phyloP scores from a whole-genome alignment of 1,140 invertebrate genomes.

The Ostrea denselamellosa region DNA sequence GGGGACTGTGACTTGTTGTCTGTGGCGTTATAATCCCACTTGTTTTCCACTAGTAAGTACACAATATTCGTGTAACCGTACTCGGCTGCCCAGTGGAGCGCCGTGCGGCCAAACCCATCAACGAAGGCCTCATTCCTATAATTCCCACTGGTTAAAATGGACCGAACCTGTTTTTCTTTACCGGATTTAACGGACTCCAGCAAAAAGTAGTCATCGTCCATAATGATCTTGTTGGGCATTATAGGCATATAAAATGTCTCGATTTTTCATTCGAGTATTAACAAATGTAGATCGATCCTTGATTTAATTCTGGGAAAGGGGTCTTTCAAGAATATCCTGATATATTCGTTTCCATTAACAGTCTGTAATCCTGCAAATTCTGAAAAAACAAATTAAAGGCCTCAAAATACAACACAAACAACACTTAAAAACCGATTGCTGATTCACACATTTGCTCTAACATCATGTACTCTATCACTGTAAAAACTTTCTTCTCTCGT shows the following conservation, averaged over 20 bases:
- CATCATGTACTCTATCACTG: not conserved
- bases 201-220: constrained; percentile 61
- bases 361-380: not conserved
- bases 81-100: constrained; percentile 73
- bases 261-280: not conserved
- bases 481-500: not conserved
- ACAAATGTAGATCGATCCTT: not conserved
- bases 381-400: not conserved
- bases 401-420: not conserved
- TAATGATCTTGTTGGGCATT: constrained; percentile 57
- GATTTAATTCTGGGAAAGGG: not conserved
- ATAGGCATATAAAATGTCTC: not conserved
- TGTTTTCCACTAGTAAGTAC: constrained; percentile 60
- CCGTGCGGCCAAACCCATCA: constrained; percentile 65
- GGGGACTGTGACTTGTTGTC: constrained; percentile 71
- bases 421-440: not conserved
- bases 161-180: constrained; percentile 63
- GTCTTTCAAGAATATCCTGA: not conserved
- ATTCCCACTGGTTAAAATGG: constrained; percentile 57
- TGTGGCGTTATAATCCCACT: constrained; percentile 64
- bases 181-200: constrained; percentile 69
- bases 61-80: constrained; percentile 68
- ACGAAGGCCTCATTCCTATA: constrained; percentile 46
- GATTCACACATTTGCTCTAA: not conserved
- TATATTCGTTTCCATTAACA: not conserved